Evolutionary conservation across 2,888 invertebrate genomes (phyloP).

Genomic region (Nebria brevicollis): DNA sequence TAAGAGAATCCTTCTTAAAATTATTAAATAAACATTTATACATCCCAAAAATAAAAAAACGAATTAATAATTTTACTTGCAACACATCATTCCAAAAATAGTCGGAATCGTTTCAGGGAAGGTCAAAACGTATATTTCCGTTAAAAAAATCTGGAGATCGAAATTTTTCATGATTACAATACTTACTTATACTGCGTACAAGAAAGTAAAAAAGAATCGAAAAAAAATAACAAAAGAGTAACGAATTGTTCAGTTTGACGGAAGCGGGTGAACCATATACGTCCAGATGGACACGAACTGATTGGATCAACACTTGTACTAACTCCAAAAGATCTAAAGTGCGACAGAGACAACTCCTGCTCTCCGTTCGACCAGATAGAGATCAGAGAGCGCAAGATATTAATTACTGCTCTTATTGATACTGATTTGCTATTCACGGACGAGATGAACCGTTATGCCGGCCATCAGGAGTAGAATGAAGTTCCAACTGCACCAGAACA

Average conservation of each 20-base stretch:
- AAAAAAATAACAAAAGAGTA: neutral
- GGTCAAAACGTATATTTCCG: too few species aligned
- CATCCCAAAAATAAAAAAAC: neutral
- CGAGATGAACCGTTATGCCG: slow-evolving; percentile 37
- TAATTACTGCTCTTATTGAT: slow-evolving; percentile 45
- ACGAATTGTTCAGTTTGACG: neutral
- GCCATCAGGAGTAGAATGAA: slow-evolving; percentile 8
- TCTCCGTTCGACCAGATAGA: slow-evolving; percentile 23
- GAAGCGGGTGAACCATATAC: slow-evolving; percentile 7
- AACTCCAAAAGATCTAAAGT: slow-evolving; percentile 5
- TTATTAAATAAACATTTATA: too few species aligned
- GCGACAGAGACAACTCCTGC: slow-evolving; percentile 2
- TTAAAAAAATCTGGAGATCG: too few species aligned
- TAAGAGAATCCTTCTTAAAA: too few species aligned
- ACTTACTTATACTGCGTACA: too few species aligned
- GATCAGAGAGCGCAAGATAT: slow-evolving; percentile 38
- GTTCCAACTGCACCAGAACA: slow-evolving; percentile 1
- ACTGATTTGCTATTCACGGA: slow-evolving; percentile 45
- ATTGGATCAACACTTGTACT: slow-evolving; percentile 40
- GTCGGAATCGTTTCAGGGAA: too few species aligned
- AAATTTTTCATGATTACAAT: too few species aligned
- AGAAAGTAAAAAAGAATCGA: too few species aligned
- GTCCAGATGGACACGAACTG: slow-evolving; percentile 18
- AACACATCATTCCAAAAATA: too few species aligned
- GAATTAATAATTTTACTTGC: too few species aligned